Percentiles rank a stretch among this genome's conserved stretches.
These are phyloP conservation scores for Mohoua ochrocephala DNA, from an alignment of 2,113 vertebrate species.

Conservation along the genomic window DNA sequence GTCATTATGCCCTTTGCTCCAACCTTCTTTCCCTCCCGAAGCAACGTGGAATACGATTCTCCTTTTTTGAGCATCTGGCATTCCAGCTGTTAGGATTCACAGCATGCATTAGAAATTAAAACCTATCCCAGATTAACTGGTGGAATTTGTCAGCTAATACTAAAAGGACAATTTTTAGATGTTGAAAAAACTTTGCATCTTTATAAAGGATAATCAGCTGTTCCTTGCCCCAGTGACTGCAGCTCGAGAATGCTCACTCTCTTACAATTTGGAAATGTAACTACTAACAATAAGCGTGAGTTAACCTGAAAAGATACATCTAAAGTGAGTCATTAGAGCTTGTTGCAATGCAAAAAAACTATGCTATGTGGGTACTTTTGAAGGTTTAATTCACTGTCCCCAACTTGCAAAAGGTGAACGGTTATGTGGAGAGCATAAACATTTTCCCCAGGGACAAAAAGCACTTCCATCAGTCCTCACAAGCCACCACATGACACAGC, in stretches of 20 bases:
- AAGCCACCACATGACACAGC: neutral
- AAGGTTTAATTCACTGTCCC: neutral
- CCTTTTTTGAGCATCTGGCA: neutral
- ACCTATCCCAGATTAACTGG: neutral
- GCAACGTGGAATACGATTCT: neutral
- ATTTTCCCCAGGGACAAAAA: neutral
- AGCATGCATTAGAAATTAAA: neutral
- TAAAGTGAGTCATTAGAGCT: fast-evolving
- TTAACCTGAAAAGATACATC: neutral
- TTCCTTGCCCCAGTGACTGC: neutral
- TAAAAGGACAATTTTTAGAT: neutral
- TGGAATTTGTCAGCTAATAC: neutral
- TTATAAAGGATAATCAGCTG: neutral
- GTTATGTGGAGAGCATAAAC: fast-evolving
- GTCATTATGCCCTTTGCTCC: neutral
- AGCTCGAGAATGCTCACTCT: neutral
- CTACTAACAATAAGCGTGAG: neutral
- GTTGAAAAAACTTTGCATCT: neutral
- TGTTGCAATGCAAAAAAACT: neutral
- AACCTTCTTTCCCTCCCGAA: neutral
- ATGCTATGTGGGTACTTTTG: fast-evolving
- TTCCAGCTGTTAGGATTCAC: neutral
- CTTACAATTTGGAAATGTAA: neutral
- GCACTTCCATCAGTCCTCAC: neutral
- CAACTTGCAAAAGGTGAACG: neutral